Evolutionary conservation across 2,113 vertebrate genomes (phyloP).

Genomic region (Paracanthobrama guichenoti): DNA sequence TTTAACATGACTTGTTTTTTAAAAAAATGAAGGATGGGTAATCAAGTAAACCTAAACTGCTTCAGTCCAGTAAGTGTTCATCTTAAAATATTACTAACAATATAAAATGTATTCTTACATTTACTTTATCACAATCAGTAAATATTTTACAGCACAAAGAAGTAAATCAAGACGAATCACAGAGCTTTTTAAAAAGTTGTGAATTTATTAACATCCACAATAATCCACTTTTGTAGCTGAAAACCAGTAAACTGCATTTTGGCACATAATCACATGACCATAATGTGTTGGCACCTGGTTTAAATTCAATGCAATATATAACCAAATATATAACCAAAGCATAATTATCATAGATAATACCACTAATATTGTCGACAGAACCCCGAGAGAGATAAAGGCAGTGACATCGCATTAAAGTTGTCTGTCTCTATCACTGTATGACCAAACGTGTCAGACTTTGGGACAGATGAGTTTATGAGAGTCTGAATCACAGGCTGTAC

Average conservation of each 20-base stretch:
- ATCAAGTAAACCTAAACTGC: no score
- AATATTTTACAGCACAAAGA: no score
- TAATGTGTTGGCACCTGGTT: constrained; percentile 44
- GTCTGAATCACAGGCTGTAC: constrained; percentile 27
- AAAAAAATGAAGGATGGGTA: no score
- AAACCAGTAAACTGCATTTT: constrained; percentile 54
- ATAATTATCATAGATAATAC: constrained; percentile 47
- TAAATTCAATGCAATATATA: constrained; percentile 47
- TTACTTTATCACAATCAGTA: no score
- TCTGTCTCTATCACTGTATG: constrained; percentile 21
- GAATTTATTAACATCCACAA: constrained; percentile 62
- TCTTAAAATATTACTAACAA: no score
- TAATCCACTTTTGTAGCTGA: constrained; percentile 52
- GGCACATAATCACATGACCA: constrained; percentile 56
- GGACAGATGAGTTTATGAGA: constrained; percentile 29
- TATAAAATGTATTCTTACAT: no score
- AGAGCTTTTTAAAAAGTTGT: constrained; percentile 51
- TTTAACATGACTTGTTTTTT: no score
- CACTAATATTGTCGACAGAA: constrained; percentile 43
- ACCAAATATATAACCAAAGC: constrained; percentile 29
- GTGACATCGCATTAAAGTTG: constrained; percentile 51
- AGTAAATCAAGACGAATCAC: neutral
- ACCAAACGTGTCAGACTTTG: constrained; percentile 12
- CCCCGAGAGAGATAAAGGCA: constrained; percentile 56
- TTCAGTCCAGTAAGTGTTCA: no score